Base-by-base conservation (phyloP, 2,113 vertebrate species). In the Shinisaurus crocodilurus region DNA sequence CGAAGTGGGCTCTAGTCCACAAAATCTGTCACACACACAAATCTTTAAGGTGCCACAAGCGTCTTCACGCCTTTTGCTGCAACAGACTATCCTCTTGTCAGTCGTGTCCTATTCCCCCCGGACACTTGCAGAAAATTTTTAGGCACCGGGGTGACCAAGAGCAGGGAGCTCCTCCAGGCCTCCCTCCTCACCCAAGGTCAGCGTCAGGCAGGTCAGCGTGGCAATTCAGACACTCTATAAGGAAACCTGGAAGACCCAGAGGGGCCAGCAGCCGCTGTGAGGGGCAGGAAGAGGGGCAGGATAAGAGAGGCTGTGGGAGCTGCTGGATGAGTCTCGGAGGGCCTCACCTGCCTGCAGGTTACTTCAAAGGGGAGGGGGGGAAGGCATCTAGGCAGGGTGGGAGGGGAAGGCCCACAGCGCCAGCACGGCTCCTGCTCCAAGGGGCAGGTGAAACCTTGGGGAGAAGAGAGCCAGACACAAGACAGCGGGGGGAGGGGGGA, bases 391-490 rank as follows among this genome's bases (percentile, higher is more conserved):
- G 23, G 27, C 4, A 1, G 50, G 32, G 0, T 13, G 5, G 13
- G 83, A 1, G 34, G 84, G 16, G 5, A 7, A 40, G 29, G 6
- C 25, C 12, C 15, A 27, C 12, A 10, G n/a, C 9, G 16, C 5
- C 2, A 7, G 3, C 6, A 1, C 3, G 13, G 1, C 57, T 18
- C 57, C 57, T 60, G 57, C 57, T 16, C 15, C 48, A 3, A 40
- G 34, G n/a, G 72, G 72, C 34, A 0, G 4, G 40, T 3, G 7
- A 29, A 12, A 9, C 3, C 12, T 0, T 9, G 9, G 0, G 37
- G 74, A 3, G 15, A 32, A 13, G 37, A 27, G 43, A 65, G 10
- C 23, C 5, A 9, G 45, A 67, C 1, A 8, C 45, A 45, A 23
- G 23, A 34, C 27, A 15, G 5, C 0, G 15, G 27, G 60, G 16